Evolutionary conservation across 2,797 vertebrate species (phyloP), one percentile per base, ranked within the genome.

Genomic region (Vireo griseus): DNA sequence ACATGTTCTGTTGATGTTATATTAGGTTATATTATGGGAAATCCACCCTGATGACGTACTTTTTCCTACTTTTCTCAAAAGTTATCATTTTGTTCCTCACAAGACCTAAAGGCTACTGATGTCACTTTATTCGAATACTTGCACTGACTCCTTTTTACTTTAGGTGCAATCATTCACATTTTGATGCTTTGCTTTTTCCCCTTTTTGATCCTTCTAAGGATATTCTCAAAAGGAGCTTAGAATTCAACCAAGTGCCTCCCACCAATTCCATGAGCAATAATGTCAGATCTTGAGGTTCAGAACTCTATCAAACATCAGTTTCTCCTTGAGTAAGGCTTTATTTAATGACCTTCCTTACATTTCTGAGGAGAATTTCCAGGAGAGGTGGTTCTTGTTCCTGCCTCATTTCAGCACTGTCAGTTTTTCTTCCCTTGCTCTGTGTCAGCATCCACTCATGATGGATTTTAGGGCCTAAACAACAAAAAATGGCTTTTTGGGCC

Each of bases 381-480:
- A 45, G 24, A 0, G 0, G 9, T 33, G 10, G 5, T 52, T 55
- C 20, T 35, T 18, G 12, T 35, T 76, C 75, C 51, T 59, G 31
- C 8, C 45, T 83, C 9, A 22, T 66, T 76, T 80, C 44, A 55
- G 10, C 6, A 0, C 9, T 29, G 28, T 8, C 35, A 8, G 7
- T 6, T 88, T 81, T 69, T 59, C 22, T 73, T n/a, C 28, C 15
- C 31, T 79, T 51, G 28, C 12, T 63, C 52, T 59, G 17, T 13
- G 2, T 47, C 22, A 73, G 13, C 31, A 16, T 18, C 29, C 4
- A 8, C 16, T 55, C 52, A 3, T 0, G 0, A 37, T 29, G 22
- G 5, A 39, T 62, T 88, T 86, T 63, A 58, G 20, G 25, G 6
- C 6, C 25, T 57, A 55, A 94, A 40, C 13, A 52, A 35, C 35